Evolutionary conservation across 2,888 invertebrate genomes (phyloP).

Genomic region (Psylliodes chrysocephalus): DNA sequence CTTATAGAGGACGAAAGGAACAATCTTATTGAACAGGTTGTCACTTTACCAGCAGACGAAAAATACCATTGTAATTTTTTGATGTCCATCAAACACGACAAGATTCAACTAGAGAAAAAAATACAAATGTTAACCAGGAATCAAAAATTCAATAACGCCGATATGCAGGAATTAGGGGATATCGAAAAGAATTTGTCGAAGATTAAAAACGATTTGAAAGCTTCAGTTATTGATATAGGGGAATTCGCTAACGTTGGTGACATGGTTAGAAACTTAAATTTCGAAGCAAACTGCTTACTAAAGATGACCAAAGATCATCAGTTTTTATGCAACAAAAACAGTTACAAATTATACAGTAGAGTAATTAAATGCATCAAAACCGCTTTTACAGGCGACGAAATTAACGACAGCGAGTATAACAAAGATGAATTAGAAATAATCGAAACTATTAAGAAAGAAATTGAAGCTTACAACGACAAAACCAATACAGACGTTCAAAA

Average conservation of each 20-base stretch:
- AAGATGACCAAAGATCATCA: constrained; percentile 48
- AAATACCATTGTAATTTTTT: constrained; percentile 53
- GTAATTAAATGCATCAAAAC: constrained; percentile 32
- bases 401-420: constrained; percentile 23
- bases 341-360: too few species aligned
- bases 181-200: constrained; percentile 48
- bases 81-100: constrained; percentile 55
- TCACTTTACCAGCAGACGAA: constrained; percentile 53
- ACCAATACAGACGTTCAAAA: constrained; percentile 31
- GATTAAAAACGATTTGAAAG: constrained; percentile 47
- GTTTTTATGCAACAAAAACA: constrained; percentile 42
- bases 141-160: constrained; percentile 40
- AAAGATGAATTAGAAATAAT: constrained; percentile 19
- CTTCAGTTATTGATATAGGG: not conserved
- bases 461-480: constrained; percentile 11
- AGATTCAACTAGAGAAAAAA: constrained; percentile 53
- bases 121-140: constrained; percentile 49
- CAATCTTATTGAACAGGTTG: constrained; percentile 56
- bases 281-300: constrained; percentile 51
- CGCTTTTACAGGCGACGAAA: constrained; percentile 35
- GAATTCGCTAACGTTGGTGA: constrained; percentile 37
- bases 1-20: constrained; percentile 58
- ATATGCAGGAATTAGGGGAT: constrained; percentile 47
- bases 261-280: constrained; percentile 51
- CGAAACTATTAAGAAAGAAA: constrained; percentile 32